Conservation (phyloP, 2,888 invertebrate genomes). For the Spatulosminthurus flaviceps region DNA sequence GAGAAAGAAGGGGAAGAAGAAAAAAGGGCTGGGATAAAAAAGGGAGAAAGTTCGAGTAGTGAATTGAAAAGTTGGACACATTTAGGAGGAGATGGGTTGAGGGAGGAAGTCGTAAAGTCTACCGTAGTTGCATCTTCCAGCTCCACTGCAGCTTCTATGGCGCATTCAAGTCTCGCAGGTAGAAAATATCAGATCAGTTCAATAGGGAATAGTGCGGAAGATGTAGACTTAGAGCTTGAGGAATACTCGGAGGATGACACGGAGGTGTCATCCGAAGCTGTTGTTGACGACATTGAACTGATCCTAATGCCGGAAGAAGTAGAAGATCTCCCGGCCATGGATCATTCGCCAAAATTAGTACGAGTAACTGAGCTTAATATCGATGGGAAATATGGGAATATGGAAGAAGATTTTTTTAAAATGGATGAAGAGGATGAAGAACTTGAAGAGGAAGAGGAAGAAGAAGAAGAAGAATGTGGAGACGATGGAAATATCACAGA, state of each 20-base stretch:
- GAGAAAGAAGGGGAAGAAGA: slow-evolving; percentile 15
- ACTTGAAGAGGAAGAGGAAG: slow-evolving; percentile 31
- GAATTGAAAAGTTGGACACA: slow-evolving; percentile 29
- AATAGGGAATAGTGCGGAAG: not conserved
- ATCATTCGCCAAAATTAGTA: slow-evolving; percentile 61
- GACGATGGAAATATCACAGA: slow-evolving; percentile 31
- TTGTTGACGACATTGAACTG: slow-evolving; percentile 63
- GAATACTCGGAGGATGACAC: slow-evolving; percentile 57
- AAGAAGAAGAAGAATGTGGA: slow-evolving; percentile 3
- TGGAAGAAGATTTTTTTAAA: slow-evolving; percentile 54
- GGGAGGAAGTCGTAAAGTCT: slow-evolving; percentile 2
- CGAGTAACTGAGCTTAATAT: slow-evolving; percentile 63
- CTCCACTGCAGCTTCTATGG: not conserved
- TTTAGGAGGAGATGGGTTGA: not conserved
- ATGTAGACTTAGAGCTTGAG: slow-evolving; percentile 37
- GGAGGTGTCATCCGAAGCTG: slow-evolving; percentile 62
- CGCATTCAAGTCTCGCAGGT: not conserved
- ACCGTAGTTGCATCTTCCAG: slow-evolving; percentile 12
- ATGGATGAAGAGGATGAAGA: slow-evolving; percentile 53
- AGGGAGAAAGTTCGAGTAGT: not conserved
- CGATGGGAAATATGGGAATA: slow-evolving; percentile 48
- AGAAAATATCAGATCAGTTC: slow-evolving; percentile 35
- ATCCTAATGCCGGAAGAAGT: slow-evolving; percentile 63
- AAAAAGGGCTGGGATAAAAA: slow-evolving; percentile 13
- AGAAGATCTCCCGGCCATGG: slow-evolving; percentile 54